Percentiles rank a stretch among this genome's conserved stretches.
Conservation (phyloP, 1,140 invertebrate genomes). For the Lerema accius region DNA sequence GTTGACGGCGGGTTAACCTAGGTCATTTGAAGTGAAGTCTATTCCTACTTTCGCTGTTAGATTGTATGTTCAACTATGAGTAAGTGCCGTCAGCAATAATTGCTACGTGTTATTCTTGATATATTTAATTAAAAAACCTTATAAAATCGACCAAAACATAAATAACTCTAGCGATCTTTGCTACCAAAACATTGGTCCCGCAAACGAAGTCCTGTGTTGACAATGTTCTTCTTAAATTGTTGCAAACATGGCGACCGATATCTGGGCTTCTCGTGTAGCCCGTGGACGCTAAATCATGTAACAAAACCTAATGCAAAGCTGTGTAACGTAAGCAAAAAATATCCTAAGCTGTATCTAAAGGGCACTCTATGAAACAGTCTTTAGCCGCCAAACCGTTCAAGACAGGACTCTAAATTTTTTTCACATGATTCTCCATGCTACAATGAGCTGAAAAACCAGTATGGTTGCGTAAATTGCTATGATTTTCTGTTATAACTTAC, state of each 20-base stretch:
- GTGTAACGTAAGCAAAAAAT: slow-evolving; percentile 81
- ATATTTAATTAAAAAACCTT: slow-evolving; percentile 41
- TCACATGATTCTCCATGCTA: slow-evolving; percentile 60
- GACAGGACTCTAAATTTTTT: slow-evolving; percentile 50
- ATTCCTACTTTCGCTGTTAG: slow-evolving; percentile 64
- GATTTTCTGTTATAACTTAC: slow-evolving; percentile 83
- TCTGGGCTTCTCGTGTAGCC: slow-evolving; percentile 78
- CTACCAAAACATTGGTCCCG: slow-evolving; percentile 68
- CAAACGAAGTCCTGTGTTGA: slow-evolving; percentile 70
- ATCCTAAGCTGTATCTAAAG: slow-evolving; percentile 61
- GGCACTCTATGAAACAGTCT: slow-evolving; percentile 48
- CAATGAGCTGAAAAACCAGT: slow-evolving; percentile 79
- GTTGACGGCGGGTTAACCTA: slow-evolving; percentile 73
- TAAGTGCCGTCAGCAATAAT: slow-evolving; percentile 52
- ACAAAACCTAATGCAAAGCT: slow-evolving; percentile 79
- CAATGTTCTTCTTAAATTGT: slow-evolving; percentile 77
- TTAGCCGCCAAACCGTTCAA: slow-evolving; percentile 50
- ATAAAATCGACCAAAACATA: slow-evolving; percentile 48
- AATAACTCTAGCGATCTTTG: slow-evolving; percentile 39
- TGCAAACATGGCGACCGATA: slow-evolving; percentile 83
- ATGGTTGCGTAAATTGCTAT: slow-evolving; percentile 82
- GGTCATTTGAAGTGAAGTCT: slow-evolving; percentile 66
- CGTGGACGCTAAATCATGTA: slow-evolving; percentile 80
- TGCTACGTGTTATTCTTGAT: slow-evolving; percentile 47
- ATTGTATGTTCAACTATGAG: slow-evolving; percentile 51